Percentiles rank a stretch among this genome's conserved stretches.
Conservation (phyloP, 1,140 invertebrate species). For the Aphidius ervi region DNA sequence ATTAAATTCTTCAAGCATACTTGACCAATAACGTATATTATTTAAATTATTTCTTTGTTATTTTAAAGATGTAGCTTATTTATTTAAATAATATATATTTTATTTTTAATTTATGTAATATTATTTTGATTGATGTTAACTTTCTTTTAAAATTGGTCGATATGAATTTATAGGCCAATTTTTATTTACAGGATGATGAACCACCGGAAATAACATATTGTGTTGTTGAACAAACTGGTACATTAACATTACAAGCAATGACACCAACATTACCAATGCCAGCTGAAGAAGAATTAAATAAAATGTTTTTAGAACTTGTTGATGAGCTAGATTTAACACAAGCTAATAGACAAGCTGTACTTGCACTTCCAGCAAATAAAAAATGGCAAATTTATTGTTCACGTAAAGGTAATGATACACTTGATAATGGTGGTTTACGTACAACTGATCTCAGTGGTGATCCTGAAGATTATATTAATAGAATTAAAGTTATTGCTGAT, state of each 20-base stretch:
- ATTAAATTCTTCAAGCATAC: no score
- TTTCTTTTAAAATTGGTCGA: no score
- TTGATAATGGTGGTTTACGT: conserved; percentile 55
- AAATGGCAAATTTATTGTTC: conserved; percentile 98
- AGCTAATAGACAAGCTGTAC: conserved; percentile 87
- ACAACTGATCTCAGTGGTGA: conserved; percentile 67
- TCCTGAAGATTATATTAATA: conserved; percentile 86
- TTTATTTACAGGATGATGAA: conserved; percentile 72
- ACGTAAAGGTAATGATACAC: conserved; percentile 65
- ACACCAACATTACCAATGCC: conserved; percentile 89
- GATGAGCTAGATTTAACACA: conserved; percentile 91
- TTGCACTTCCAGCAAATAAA: conserved; percentile 86
- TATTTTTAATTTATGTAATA: no score
- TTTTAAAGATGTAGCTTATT: no score
- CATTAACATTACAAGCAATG: conserved; percentile 77
- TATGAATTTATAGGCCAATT: no score
- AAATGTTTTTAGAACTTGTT: conserved; percentile 90
- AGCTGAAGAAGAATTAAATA: conserved; percentile 84
- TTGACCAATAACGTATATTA: no score
- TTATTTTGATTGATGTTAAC: no score
- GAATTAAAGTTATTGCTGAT: conserved; percentile 71
- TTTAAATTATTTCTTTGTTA: no score
- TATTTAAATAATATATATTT: no score
- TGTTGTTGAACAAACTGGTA: conserved; percentile 82
- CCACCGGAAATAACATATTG: conserved; percentile 87